These are phyloP conservation scores for Galeopterus variegatus DNA, from an alignment of 2,113 vertebrate species.

Conservation along the genomic window DNA sequence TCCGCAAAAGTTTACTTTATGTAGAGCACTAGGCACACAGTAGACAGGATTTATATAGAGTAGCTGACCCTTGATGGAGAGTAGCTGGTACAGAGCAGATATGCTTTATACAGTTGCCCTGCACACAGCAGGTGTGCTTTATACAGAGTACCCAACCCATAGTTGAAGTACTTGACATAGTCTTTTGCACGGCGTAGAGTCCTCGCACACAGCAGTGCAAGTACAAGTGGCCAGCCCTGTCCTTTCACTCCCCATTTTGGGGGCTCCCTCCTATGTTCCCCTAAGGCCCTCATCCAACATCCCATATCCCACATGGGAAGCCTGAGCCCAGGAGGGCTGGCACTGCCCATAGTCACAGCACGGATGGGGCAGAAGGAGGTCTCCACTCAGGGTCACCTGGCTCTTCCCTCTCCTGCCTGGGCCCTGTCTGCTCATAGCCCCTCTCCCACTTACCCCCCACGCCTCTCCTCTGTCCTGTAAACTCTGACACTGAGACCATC, in stretches of 20 bases:
- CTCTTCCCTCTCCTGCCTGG: no score
- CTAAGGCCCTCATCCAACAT: background rate
- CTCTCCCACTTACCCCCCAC: no score
- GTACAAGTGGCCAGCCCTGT: background rate
- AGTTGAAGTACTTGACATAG: background rate
- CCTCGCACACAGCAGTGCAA: background rate
- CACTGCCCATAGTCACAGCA: no score
- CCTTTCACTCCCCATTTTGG: background rate
- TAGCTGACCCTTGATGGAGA: background rate
- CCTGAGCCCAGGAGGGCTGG: background rate
- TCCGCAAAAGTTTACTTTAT: no score
- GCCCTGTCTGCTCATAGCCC: no score
- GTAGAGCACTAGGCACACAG: background rate
- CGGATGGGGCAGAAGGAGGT: no score
- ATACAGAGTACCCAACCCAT: rapidly evolving
- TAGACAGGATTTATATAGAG: background rate
- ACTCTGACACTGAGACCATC: no score
- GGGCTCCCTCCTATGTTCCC: background rate
- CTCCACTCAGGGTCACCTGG: no score
- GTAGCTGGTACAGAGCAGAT: background rate
- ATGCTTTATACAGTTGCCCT: background rate
- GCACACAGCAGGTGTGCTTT: background rate
- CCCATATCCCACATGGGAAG: background rate
- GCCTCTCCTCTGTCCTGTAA: background rate
- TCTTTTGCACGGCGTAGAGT: background rate